Evolutionary conservation across 2,888 invertebrate genomes (phyloP), one percentile per base, ranked within the genome.

Genomic region (Eupsilia transversa): DNA sequence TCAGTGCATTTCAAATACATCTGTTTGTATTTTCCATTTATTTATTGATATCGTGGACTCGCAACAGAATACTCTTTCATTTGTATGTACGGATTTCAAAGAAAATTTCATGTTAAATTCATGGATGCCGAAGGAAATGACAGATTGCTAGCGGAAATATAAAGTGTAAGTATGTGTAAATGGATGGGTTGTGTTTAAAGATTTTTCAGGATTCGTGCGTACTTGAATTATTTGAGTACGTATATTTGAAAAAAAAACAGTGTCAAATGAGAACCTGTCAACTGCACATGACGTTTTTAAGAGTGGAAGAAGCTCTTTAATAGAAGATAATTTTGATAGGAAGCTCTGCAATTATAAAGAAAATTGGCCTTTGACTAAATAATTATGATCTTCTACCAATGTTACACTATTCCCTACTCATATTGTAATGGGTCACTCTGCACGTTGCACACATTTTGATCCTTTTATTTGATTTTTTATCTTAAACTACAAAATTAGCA

Each of bases 51-150:
- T 30, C 41, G 61, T 20, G 33, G 38, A 43, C 30, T 33, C n/a
- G 41, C 43, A 63, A 35, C n/a, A 30, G 35, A 60, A 17, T 35
- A 41, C 33, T 57, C 69, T 20, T 64, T 49, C 59, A 71, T 63
- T 63, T 63, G 27, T 56, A 65, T 52, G 23, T 46, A 30, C 38
- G 33, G 23, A 35, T 54, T 67, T 67, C 54, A 38, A 70, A 54
- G 71, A 49, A 60, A 71, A 68, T 67, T 64, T 82, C 23, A 78
- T 65, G 59, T 78, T 52, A 72, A 59, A 68, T 77, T 80, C 59
- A 82, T 82, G 38, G 57, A 38, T 71, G 59, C 59, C 46, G 56
- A 66, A 65, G 67, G 38, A 74, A 79, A 83, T 71, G n/a, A 81
- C 79, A 67, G 70, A 79, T 73, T 67, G 57, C 49, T 23, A 23